Percentiles rank a stretch among this genome's conserved stretches.
phyloP scores from a whole-genome alignment of 1,140 invertebrate genomes.

The Drosophila suzukii region DNA sequence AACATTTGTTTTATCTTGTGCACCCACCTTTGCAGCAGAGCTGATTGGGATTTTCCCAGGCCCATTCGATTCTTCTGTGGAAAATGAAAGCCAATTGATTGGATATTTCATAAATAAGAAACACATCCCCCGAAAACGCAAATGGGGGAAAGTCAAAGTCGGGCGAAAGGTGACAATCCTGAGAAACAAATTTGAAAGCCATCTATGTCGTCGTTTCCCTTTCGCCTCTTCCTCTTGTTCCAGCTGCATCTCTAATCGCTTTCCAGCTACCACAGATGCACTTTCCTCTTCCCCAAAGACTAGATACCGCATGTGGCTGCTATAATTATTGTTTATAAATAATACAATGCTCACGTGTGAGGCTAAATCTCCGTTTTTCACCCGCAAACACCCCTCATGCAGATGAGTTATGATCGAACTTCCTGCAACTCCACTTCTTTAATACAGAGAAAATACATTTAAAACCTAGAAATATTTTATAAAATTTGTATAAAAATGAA shows the following conservation, averaged over 20 bases:
- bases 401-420: slow-evolving; percentile 57
- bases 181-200: slow-evolving; percentile 63
- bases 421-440: slow-evolving; percentile 28
- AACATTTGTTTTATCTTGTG: background rate
- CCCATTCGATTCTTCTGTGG: background rate
- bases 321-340: slow-evolving; percentile 81
- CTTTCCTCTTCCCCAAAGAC: slow-evolving; percentile 28
- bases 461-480: too few relatives aligned
- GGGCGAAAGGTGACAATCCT: slow-evolving; percentile 72
- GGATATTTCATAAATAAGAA: slow-evolving; percentile 52
- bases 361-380: slow-evolving; percentile 43
- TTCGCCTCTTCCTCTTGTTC: background rate
- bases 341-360: slow-evolving; percentile 65
- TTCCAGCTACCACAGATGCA: slow-evolving; percentile 45
- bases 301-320: slow-evolving; percentile 48
- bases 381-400: background rate
- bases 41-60: slow-evolving; percentile 53
- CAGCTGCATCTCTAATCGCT: slow-evolving; percentile 42
- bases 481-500: too few relatives aligned
- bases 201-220: slow-evolving; percentile 3
- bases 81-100: slow-evolving; percentile 47
- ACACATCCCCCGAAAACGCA: slow-evolving; percentile 36
- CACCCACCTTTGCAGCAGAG: background rate
- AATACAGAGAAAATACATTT: background rate
- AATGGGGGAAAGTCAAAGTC: slow-evolving; percentile 39